Percentiles rank a stretch among this genome's conserved stretches.
Evolutionary conservation across 1,140 invertebrate genomes (phyloP).

Genomic region (Hycleus phaleratus): DNA sequence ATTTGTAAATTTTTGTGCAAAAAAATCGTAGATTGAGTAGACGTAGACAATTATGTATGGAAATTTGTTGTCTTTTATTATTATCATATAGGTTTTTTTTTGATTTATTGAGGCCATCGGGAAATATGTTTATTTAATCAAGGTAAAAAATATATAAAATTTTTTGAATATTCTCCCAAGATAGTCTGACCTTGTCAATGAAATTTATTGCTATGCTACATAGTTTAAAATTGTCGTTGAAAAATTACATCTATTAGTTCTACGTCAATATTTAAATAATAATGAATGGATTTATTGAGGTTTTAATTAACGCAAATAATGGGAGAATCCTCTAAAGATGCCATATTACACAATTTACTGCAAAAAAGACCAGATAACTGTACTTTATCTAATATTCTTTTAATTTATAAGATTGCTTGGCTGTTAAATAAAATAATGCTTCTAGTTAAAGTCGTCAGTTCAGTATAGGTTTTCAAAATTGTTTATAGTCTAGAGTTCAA

Average conservation of each 20-base stretch:
- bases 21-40: not conserved
- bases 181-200: conserved; percentile 14
- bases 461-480: too few species aligned
- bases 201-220: conserved; percentile 11
- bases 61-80: not conserved
- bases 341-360: too few species aligned
- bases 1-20: conserved; percentile 4
- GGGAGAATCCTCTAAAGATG: too few species aligned
- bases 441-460: too few species aligned
- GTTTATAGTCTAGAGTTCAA: too few species aligned
- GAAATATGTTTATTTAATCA: conserved; percentile 14
- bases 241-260: conserved; percentile 11
- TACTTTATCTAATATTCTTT: too few species aligned
- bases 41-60: conserved; percentile 11
- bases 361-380: too few species aligned
- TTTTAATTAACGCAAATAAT: too few species aligned
- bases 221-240: conserved; percentile 12
- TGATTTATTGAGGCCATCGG: conserved; percentile 13
- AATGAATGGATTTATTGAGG: too few species aligned
- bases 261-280: not conserved
- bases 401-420: too few species aligned
- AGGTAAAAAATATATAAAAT: conserved; percentile 12
- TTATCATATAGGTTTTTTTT: not conserved
- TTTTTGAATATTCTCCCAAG: conserved; percentile 15
- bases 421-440: too few species aligned